These are phyloP conservation scores for Acanthornis magna DNA, from an alignment of 2,797 vertebrate genomes.

Conservation along the genomic window DNA sequence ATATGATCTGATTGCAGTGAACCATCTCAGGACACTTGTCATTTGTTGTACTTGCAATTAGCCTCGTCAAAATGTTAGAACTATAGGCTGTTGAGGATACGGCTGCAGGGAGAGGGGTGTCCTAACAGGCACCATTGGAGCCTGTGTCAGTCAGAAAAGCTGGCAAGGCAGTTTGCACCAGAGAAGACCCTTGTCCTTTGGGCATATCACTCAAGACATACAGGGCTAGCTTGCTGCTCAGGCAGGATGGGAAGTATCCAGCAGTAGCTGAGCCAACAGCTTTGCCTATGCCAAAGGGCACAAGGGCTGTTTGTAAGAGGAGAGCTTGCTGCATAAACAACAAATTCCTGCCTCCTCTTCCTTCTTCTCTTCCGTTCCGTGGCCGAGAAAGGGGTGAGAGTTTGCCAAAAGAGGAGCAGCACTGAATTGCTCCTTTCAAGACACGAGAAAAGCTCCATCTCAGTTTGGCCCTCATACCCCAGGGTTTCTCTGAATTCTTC, in stretches of 20 bases:
- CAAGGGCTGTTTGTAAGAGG: background rate
- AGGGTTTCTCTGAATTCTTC: background rate
- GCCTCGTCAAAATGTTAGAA: background rate
- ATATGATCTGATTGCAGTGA: background rate
- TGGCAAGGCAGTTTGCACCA: background rate
- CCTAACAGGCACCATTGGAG: rapidly evolving
- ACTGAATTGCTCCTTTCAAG: background rate
- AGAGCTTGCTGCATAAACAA: background rate
- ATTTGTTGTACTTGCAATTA: background rate
- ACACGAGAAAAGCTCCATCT: background rate
- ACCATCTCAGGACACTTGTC: background rate
- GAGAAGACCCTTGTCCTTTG: background rate
- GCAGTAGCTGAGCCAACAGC: background rate
- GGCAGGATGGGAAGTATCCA: background rate
- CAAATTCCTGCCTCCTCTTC: background rate
- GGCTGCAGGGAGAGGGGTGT: background rate
- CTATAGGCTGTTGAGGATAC: background rate
- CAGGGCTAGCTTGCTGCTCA: background rate
- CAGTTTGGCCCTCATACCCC: background rate
- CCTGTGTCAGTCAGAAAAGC: background rate
- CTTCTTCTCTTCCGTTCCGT: background rate
- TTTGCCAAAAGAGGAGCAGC: background rate
- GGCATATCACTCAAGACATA: background rate
- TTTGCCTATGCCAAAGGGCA: slow-evolving; percentile 7
- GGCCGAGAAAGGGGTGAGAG: background rate